A percentile compares a stretch with the other conserved stretches of the same genome.
phyloP scores from a whole-genome alignment of 1,140 invertebrate genomes.

The Platorchestia sp. region DNA sequence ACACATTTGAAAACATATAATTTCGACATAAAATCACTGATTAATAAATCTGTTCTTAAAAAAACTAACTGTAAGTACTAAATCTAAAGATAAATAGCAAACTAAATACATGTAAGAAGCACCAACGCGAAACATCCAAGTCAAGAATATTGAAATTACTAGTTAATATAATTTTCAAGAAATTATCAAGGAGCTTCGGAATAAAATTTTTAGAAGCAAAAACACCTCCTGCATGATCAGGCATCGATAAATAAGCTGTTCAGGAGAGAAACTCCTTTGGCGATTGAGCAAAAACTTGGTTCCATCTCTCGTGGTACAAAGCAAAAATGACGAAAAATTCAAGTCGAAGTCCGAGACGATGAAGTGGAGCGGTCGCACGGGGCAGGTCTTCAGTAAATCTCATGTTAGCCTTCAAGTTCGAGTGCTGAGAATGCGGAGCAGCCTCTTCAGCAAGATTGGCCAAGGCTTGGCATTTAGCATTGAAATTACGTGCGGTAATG shows the following conservation, averaged over 20 bases:
- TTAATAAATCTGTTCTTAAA: not conserved
- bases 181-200: not conserved
- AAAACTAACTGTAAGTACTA: not conserved
- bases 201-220: not conserved
- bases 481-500: conserved; percentile 52
- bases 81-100: not conserved
- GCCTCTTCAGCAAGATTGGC: conserved; percentile 4
- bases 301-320: not conserved
- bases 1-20: not conserved
- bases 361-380: not conserved
- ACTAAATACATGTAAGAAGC: not conserved
- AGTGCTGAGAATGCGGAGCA: conserved; percentile 16
- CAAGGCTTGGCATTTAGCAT: conserved; percentile 5
- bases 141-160: not conserved
- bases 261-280: not conserved
- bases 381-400: conserved; percentile 6
- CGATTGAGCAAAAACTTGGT: not conserved
- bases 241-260: not conserved
- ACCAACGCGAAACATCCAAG: not conserved
- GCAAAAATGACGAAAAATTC: conserved; percentile 34
- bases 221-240: not conserved
- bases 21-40: not conserved
- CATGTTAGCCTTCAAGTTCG: not conserved
- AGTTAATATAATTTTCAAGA: not conserved
- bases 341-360: not conserved